Percentiles rank a stretch among this genome's conserved stretches.
Conservation (phyloP, 2,888 invertebrate genomes). For the Ecliptopera silaceata region DNA sequence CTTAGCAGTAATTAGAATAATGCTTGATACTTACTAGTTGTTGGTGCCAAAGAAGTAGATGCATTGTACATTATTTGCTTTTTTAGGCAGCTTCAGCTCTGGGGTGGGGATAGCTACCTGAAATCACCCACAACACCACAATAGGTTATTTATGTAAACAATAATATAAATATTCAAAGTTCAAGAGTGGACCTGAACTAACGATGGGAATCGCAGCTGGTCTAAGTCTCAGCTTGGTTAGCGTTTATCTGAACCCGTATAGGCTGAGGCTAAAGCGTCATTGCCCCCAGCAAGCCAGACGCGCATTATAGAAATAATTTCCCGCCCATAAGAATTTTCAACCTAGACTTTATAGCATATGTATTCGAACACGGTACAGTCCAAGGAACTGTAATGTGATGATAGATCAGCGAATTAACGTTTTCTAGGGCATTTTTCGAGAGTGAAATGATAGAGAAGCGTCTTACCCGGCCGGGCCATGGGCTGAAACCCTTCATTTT, state of each 20-base stretch:
- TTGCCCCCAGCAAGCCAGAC: slow-evolving; percentile 30
- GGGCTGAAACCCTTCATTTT: slow-evolving; percentile 99
- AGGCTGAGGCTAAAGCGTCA: slow-evolving; percentile 28
- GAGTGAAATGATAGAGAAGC: slow-evolving; percentile 52
- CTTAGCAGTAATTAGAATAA: not conserved
- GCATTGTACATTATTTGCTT: slow-evolving; percentile 89
- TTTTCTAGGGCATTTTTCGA: slow-evolving; percentile 24
- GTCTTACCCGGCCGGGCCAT: slow-evolving; percentile 98
- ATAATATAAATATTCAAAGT: not conserved
- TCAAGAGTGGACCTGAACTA: not conserved
- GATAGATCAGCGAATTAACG: slow-evolving; percentile 11
- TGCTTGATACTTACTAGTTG: slow-evolving; percentile 91
- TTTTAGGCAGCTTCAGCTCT: slow-evolving; percentile 89
- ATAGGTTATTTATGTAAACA: slow-evolving; percentile 44
- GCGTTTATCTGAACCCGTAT: slow-evolving; percentile 11
- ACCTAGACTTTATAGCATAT: slow-evolving; percentile 33
- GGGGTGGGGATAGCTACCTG: slow-evolving; percentile 92
- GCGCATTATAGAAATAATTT: slow-evolving; percentile 47
- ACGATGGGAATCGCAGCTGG: not conserved
- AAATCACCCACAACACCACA: slow-evolving; percentile 55
- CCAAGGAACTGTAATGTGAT: slow-evolving; percentile 8
- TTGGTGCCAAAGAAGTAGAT: slow-evolving; percentile 98
- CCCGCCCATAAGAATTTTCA: slow-evolving; percentile 52
- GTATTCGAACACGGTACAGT: slow-evolving; percentile 34
- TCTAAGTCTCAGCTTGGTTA: not conserved